A percentile compares a stretch with the other conserved stretches of the same genome.
phyloP scores from a whole-genome alignment of 2,113 vertebrate genomes.

The Propithecus coquereli region DNA sequence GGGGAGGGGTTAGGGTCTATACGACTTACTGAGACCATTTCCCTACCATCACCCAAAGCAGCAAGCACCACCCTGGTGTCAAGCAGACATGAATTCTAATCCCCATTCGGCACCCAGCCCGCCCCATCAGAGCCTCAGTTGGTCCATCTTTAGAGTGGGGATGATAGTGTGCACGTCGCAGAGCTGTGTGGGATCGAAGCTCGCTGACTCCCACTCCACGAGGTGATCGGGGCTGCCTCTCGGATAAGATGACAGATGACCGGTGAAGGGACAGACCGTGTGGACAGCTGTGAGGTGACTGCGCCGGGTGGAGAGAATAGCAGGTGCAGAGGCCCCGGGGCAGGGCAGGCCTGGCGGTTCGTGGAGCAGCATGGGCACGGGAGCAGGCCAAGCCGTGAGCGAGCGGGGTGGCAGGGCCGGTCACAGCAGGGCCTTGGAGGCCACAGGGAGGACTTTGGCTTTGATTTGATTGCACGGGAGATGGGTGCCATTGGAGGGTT shows the following conservation, averaged over 20 bases:
- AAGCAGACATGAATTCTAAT: background rate
- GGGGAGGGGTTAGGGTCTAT: background rate
- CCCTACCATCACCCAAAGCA: background rate
- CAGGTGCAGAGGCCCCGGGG: background rate
- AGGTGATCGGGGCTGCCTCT: background rate
- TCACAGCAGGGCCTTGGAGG: background rate
- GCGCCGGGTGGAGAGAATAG: background rate
- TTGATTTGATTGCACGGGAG: background rate
- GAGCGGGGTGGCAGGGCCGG: too few species aligned
- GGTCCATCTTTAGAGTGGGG: background rate
- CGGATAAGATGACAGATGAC: too few species aligned
- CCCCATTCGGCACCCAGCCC: background rate
- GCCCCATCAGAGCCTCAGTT: background rate
- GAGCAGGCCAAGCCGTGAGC: background rate
- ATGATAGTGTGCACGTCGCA: background rate
- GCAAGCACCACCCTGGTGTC: fast-evolving
- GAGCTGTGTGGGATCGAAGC: background rate
- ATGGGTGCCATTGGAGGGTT: background rate
- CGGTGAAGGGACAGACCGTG: background rate
- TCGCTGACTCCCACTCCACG: background rate
- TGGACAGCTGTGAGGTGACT: background rate
- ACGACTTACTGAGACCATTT: background rate
- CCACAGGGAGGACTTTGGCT: background rate
- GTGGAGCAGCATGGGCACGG: too few species aligned
- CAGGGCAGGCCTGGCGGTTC: background rate